These are phyloP conservation scores for Encarsia formosa DNA, from an alignment of 2,888 invertebrate genomes.

Conservation along the genomic window DNA sequence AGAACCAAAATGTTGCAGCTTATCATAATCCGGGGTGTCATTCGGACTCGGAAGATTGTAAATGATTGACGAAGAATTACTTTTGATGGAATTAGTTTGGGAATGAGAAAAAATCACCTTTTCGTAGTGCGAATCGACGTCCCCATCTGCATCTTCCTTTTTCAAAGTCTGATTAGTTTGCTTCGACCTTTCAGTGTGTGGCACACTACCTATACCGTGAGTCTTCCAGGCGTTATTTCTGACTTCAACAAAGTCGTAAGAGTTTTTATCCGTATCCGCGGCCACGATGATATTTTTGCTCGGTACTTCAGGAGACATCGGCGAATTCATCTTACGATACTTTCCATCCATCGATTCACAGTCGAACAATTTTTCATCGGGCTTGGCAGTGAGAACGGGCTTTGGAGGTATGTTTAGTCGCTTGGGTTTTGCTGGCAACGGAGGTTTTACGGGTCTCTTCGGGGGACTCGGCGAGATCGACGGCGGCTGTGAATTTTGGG, in stretches of 20 bases:
- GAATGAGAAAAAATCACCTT: conserved; percentile 34
- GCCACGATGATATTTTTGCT: conserved; percentile 32
- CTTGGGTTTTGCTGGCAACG: conserved; percentile 59
- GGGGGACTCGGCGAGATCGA: conserved; percentile 22
- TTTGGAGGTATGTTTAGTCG: conserved; percentile 63
- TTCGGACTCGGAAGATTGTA: conserved; percentile 38
- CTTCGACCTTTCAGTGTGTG: conserved; percentile 62
- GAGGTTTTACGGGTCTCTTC: conserved; percentile 32
- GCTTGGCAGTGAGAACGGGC: conserved; percentile 46
- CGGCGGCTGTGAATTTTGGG: conserved; percentile 23
- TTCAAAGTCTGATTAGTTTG: conserved; percentile 11
- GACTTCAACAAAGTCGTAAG: conserved; percentile 74
- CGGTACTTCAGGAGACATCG: conserved; percentile 43
- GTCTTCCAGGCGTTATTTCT: conserved; percentile 79
- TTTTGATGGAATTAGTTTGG: conserved; percentile 35
- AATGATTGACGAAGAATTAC: conserved; percentile 40
- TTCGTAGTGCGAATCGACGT: conserved; percentile 44
- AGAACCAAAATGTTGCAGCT: conserved; percentile 75
- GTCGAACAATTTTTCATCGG: conserved; percentile 48
- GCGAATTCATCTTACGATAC: conserved; percentile 56
- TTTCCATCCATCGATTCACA: conserved; percentile 54
- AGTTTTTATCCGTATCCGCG: conserved; percentile 54
- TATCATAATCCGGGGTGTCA: conserved; percentile 64
- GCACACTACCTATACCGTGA: conserved; percentile 68
- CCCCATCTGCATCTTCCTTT: conserved; percentile 30